Evolutionary conservation across 2,797 vertebrate genomes (phyloP), one percentile per base, ranked within the genome.

Genomic region (Pteronotus mesoamericanus): DNA sequence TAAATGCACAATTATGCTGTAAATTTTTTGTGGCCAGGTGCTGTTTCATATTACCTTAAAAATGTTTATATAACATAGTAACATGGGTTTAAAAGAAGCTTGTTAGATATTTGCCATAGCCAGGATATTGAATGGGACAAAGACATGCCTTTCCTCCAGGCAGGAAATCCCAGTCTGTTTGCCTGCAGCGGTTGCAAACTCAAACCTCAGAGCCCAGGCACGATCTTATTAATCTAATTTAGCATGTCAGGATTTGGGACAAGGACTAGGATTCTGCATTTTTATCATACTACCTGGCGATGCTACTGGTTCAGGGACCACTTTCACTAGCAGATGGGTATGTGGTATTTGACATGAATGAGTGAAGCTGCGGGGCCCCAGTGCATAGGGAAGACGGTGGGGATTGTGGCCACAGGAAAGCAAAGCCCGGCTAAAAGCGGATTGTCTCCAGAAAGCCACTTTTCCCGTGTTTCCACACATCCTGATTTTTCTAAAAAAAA

Each of bases 341-440:
- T 21, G 9, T 37, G 42, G 51, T 19, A 51, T 59, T 51, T 4
- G 9, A 55, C 53, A 7, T 8, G 53, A 82, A 15, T 9, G 48
- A 53, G 10, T 22, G 5, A 69, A 55, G 32, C 42, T 77, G 37
- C 44, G 14, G 39, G 14, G 12, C 4, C 6, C 9, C 19, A 4
- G n/a, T 37, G 2, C 9, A 7, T 2, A 0, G 24, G 53, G 15
- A 46, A 18, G 0, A 1, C 14, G 12, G 44, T 44, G 22, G 46
- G 53, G 61, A 51, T 46, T 9, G 18, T 18, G 68, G 26, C 29
- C 2, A 2, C 59, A 12, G 5, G 9, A 74, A 34, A 51, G 34
- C 37, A 55, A 32, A 9, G 26, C 26, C 22, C 57, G 46, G 44
- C 16, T 51, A 6, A n/a, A 7, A n/a, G 64, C 15, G 29, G 14